A percentile compares a stretch with the other conserved stretches of the same genome.
These are phyloP conservation scores for Pipistrellus kuhlii DNA, from an alignment of 2,797 vertebrate species.

Conservation along the genomic window DNA sequence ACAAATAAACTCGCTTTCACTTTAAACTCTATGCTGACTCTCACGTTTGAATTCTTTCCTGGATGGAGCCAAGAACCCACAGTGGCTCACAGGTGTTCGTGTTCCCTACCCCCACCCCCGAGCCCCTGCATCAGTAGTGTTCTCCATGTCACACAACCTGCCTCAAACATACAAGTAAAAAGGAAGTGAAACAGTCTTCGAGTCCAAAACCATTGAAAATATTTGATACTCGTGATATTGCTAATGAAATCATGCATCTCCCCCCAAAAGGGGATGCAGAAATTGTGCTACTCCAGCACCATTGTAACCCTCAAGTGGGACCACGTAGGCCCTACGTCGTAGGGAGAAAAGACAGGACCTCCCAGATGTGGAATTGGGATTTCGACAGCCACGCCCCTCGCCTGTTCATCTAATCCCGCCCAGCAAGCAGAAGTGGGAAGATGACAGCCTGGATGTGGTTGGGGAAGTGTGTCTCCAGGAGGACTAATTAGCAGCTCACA, in stretches of 20 bases:
- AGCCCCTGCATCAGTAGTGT: neutral
- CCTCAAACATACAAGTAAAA: neutral
- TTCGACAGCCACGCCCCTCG: neutral
- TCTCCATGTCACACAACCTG: neutral
- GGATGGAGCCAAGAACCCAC: neutral
- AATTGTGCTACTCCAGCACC: neutral
- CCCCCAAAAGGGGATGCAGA: neutral
- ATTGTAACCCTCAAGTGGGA: neutral
- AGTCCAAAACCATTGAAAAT: neutral
- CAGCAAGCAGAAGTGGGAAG: neutral
- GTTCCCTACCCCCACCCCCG: neutral
- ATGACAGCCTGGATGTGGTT: neutral
- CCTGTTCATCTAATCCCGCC: neutral
- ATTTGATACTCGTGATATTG: neutral
- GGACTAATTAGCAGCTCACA: neutral
- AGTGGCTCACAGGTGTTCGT: neutral
- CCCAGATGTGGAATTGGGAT: accelerated
- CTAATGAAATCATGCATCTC: neutral
- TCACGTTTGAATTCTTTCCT: neutral
- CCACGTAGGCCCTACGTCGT: too few relatives aligned
- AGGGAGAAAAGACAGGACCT: neutral
- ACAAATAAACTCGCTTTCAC: neutral
- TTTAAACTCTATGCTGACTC: neutral
- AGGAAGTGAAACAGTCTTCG: neutral
- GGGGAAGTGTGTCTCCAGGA: neutral